These are phyloP conservation scores for Nasonovia ribisnigri DNA, from an alignment of 2,888 invertebrate species.

Conservation along the genomic window DNA sequence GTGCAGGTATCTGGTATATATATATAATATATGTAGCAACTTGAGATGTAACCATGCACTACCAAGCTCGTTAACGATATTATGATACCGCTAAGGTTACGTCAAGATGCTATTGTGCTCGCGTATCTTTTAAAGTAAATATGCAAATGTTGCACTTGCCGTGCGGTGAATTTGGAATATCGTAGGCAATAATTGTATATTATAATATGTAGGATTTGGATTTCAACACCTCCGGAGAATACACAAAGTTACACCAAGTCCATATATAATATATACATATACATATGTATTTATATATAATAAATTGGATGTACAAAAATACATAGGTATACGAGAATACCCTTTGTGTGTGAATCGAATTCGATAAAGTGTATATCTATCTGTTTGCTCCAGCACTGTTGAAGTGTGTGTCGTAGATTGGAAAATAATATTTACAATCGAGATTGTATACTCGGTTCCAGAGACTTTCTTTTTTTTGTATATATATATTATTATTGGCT, in stretches of 20 bases:
- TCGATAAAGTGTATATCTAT: constrained; percentile 43
- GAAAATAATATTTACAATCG: constrained; percentile 49
- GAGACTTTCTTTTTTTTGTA: not conserved
- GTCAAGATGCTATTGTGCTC: not conserved
- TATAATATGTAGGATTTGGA: not conserved
- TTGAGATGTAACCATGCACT: no score
- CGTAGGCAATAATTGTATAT: not conserved
- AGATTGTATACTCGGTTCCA: constrained; percentile 43
- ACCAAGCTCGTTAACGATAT: not conserved
- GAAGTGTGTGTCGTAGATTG: constrained; percentile 3
- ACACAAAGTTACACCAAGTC: not conserved
- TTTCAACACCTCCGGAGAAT: not conserved
- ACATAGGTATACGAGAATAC: not conserved
- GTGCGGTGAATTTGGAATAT: not conserved
- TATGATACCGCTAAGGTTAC: not conserved
- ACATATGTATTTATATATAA: not conserved
- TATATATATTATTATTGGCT: not conserved
- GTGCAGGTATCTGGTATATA: not conserved
- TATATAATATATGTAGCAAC: not conserved
- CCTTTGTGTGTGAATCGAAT: constrained; percentile 44
- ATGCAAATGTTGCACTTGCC: not conserved
- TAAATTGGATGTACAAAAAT: not conserved
- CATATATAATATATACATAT: not conserved
- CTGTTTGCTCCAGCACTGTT: not conserved
- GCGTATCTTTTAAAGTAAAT: not conserved